Base-by-base conservation (phyloP, 2,797 vertebrate species). In the Phrynocephalus vlangalii region DNA sequence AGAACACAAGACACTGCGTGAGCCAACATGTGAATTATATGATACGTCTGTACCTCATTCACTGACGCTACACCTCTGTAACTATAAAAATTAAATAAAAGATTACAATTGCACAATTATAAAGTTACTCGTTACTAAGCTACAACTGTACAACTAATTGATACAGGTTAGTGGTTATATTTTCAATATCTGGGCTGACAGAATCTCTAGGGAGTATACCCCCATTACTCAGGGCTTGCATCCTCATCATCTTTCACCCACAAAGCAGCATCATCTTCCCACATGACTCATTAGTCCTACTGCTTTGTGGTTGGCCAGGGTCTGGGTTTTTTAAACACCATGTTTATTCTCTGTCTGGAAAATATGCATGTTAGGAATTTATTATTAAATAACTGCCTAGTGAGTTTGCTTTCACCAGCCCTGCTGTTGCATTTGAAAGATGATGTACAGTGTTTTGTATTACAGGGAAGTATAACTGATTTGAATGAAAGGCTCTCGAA, bases 311-410 rank as follows among this genome's bases (percentile, higher is more conserved):
- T 87, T 90, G 87, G 82, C 83, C 79, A 83, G 33, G 70, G 86
- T 87, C 84, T 30, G 75, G 66, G 83, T 87, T 30, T 63, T 20
- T 63, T 18, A 15, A 5, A 79, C 48, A 1, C 87, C 44, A 85
- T 93, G 88, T 91, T 16, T 0, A 81, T 85, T 73, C 87, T 91
- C 93, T 85, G 88, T 90, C 90, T 9, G 3, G 80, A 90, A 85
- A 88, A 33, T 11, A 3, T 77, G 86, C 84, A 86, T 92, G 90
- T 28, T 86, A 75, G 88, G 82, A 90, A 95, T 93, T 94, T 96
- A 94, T 68, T 82, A 86, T 85, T 90, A 78, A 90, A 90, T 56
- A 86, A 84, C 80, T 83, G 81, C 83, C 84, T 91, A 86, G 56
- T 50, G 30, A 48, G 30, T 60, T 85, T 81, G 87, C 81, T 90